Evolutionary conservation across 2,888 invertebrate genomes (phyloP).

Genomic region (Phytoseiulus persimilis): DNA sequence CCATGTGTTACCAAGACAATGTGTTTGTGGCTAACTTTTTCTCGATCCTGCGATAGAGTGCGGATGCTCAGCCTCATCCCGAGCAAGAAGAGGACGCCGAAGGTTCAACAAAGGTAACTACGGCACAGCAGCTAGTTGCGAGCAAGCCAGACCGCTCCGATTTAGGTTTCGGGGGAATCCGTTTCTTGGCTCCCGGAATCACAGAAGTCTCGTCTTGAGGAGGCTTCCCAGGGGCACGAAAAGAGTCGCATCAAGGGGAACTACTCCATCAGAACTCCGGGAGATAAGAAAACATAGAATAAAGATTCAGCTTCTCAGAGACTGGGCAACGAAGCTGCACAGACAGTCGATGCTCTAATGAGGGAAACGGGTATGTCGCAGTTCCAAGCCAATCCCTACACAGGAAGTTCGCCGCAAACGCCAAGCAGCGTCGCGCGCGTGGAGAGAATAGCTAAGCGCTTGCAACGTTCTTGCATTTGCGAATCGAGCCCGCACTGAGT

Average conservation of each 20-base stretch:
- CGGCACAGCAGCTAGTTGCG: not conserved
- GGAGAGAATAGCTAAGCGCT: not conserved
- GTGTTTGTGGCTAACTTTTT: constrained; percentile 5
- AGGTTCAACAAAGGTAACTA: constrained; percentile 5
- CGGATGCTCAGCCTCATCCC: constrained; percentile 5
- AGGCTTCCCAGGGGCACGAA: too few species aligned
- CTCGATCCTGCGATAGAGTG: constrained; percentile 5
- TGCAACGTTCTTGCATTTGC: not conserved
- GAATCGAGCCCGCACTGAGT: not conserved
- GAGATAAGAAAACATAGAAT: too few species aligned
- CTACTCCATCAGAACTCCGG: too few species aligned
- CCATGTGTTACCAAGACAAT: not conserved
- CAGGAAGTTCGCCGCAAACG: not conserved
- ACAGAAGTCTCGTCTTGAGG: too few species aligned
- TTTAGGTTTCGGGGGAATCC: not conserved
- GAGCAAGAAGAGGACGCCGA: constrained; percentile 5
- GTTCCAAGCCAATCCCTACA: not conserved
- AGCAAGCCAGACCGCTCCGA: not conserved
- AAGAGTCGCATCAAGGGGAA: too few species aligned
- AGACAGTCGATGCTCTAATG: too few species aligned
- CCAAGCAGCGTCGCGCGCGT: not conserved
- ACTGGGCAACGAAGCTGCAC: too few species aligned
- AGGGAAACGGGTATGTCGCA: not conserved
- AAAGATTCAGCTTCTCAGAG: too few species aligned
- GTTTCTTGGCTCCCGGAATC: too few species aligned